These are phyloP conservation scores for Lates japonicus DNA, from an alignment of 2,797 vertebrate species.

Conservation along the genomic window DNA sequence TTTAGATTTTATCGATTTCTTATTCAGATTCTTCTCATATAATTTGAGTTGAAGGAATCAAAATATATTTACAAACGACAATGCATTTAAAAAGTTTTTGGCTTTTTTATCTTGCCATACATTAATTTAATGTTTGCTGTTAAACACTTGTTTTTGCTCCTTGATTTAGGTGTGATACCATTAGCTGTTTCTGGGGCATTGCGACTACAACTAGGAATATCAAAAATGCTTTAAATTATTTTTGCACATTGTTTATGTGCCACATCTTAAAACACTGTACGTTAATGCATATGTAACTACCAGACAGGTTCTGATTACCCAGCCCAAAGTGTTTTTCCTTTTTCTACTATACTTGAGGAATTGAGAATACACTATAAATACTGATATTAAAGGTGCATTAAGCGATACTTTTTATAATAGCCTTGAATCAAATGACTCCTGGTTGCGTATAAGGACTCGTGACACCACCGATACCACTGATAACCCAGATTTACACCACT, in stretches of 20 bases:
- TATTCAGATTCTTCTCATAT: constrained; percentile 2
- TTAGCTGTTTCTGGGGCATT: background rate
- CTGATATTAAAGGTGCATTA: background rate
- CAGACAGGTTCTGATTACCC: no score
- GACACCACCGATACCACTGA: background rate
- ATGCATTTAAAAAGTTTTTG: background rate
- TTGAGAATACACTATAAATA: no score
- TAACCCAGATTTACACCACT: background rate
- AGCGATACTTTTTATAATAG: background rate
- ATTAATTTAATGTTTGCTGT: background rate
- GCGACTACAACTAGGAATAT: background rate
- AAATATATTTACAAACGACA: background rate
- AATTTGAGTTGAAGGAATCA: background rate
- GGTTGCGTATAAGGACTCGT: background rate
- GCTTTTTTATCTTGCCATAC: background rate
- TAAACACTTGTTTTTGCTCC: background rate
- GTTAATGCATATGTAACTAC: background rate
- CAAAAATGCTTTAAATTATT: background rate
- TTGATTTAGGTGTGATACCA: background rate
- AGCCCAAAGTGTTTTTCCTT: no score
- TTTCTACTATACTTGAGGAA: no score
- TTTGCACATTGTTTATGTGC: constrained; percentile 21
- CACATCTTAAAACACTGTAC: constrained; percentile 8
- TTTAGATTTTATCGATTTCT: background rate
- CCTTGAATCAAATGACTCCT: background rate